These are phyloP conservation scores for Rhyacichthys aspro DNA, from an alignment of 2,797 vertebrate species.

Conservation along the genomic window DNA sequence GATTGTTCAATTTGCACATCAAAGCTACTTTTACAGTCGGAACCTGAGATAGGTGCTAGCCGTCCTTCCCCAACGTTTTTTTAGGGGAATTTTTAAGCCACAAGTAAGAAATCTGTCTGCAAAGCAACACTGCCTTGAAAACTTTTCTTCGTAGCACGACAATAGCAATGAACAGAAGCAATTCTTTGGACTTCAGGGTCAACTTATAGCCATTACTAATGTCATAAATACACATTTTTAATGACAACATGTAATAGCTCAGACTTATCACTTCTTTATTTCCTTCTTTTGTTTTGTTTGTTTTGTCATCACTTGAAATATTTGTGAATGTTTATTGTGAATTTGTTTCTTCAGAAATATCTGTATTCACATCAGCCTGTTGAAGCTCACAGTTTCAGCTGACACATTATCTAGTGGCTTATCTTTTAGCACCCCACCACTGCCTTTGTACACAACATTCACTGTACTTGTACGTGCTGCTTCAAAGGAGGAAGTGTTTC, in stretches of 20 bases:
- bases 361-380: constrained; percentile 13
- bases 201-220: constrained; percentile 48
- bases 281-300: constrained; percentile 24
- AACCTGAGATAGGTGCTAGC: constrained; percentile 40
- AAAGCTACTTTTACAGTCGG: constrained; percentile 43
- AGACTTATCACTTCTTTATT: constrained; percentile 23
- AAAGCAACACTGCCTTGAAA: constrained; percentile 47
- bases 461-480: constrained; percentile 40
- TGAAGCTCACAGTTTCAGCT: constrained; percentile 24
- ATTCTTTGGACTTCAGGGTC: constrained; percentile 53
- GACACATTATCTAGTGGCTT: constrained; percentile 39
- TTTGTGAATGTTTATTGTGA: constrained; percentile 48
- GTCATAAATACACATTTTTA: constrained; percentile 26
- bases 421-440: constrained; percentile 20
- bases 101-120: constrained; percentile 35
- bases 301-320: constrained; percentile 47
- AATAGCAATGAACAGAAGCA: constrained; percentile 35
- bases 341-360: constrained; percentile 6
- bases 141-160: constrained; percentile 26
- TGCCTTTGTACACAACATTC: constrained; percentile 42
- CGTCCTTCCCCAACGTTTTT: too few relatives aligned
- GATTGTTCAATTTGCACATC: constrained; percentile 36
- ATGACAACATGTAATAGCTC: constrained; percentile 36
- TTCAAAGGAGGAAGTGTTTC: constrained; percentile 66
- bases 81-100: constrained; percentile 29